Evolutionary conservation across 2,113 vertebrate species (phyloP).

Genomic region (Coracopsis vasa): DNA sequence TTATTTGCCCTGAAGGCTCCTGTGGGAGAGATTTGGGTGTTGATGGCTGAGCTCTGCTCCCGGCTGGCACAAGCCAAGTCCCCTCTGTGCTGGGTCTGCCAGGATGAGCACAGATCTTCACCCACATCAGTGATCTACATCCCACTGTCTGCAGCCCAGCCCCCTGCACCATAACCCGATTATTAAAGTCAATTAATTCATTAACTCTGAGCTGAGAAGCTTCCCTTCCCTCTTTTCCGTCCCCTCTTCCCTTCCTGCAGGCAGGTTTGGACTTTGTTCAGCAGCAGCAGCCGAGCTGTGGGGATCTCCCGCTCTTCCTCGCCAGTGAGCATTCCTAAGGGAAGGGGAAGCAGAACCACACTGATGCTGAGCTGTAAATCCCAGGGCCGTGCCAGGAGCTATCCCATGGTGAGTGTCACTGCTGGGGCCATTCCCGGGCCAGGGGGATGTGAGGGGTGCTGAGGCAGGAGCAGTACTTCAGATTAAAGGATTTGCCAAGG

Average conservation of each 20-base stretch:
- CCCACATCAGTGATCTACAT: rapidly evolving
- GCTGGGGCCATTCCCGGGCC: not conserved
- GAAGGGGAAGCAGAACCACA: not conserved
- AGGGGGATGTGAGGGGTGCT: not conserved
- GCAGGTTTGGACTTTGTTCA: not conserved
- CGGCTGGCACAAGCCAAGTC: not conserved
- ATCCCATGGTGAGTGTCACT: not conserved
- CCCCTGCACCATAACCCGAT: not conserved
- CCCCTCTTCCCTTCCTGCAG: not conserved
- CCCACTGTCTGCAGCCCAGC: not conserved
- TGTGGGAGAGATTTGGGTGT: rapidly evolving
- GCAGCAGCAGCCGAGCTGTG: rapidly evolving
- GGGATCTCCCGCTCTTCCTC: rapidly evolving
- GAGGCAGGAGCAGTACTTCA: not conserved
- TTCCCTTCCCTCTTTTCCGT: not conserved
- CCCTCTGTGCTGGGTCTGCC: not conserved
- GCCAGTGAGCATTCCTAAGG: rapidly evolving
- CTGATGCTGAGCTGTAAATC: not conserved
- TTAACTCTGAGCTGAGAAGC: not conserved
- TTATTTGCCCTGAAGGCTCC: not conserved
- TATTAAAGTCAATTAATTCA: not conserved
- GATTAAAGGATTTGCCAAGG: conserved; percentile 2
- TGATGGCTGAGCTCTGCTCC: not conserved
- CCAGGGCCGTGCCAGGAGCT: not conserved
- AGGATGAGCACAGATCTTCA: rapidly evolving